Base-by-base conservation (phyloP, 30 jellyfish, hydroid and myxozoan genomes). In the Chrysaora quinquecirrha region DNA sequence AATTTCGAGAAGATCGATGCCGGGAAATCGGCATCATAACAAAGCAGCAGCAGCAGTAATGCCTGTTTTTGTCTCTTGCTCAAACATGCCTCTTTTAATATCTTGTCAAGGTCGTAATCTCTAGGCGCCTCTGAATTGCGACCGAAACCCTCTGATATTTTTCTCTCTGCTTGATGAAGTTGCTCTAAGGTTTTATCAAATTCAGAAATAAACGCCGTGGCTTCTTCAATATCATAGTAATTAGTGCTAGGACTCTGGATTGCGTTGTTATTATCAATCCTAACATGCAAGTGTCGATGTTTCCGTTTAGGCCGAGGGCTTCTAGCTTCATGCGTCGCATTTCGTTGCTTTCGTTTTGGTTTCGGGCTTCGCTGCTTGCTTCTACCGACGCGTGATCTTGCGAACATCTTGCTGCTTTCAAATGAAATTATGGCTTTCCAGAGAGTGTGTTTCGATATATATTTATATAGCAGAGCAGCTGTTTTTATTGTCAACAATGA, bases 21-120 rank as follows among this genome's bases (percentile, higher is more conserved):
- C 2, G 92, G 92, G 29, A 82, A 10, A 16, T 82, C 92, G 0
- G 92, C 92, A 60, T 82, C 92, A 46, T 48, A 82, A 61, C 92
- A 82, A 19, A 82, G 54, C 0, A 82, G 35, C 80, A 82, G 24
- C 7, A 82, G 24, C 75, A 82, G 20, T 64, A 82, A 30, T 21
- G 85, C 92, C 33, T 82, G 92, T 49, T 82, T 82, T 52, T 82
- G 85, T 27, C 34, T 68, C 58, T 58, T 82, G 30, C 48, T 58
- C 48, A 82, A 47, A 58, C 38, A 28, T 38, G 78, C 61, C 10
- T 32, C 31, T 18, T 22, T 33, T 20, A 82, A 47, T 33, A 71
- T 34, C 16, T 33, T 81, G 4, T 69, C 92, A 19, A 67, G 35
- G 34, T 82, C 73, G 58, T 22, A 14, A 9, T 34, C 84, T 3